A percentile compares a stretch with the other conserved stretches of the same genome.
phyloP scores from a whole-genome alignment of 2,113 vertebrate genomes.

The Plecotus auritus region DNA sequence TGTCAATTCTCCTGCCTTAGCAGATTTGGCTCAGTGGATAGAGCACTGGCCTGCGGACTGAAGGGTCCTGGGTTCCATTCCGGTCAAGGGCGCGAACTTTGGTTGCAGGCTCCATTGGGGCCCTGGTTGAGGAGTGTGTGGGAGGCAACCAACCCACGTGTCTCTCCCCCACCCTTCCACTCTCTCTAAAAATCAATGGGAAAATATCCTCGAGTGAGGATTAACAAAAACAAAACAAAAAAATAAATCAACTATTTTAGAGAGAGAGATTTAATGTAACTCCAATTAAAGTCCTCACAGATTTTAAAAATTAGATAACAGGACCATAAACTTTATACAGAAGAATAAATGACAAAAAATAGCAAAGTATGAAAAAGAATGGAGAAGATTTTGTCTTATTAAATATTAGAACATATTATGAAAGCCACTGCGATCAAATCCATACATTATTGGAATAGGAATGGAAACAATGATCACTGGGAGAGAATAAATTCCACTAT shows the following conservation, averaged over 20 bases:
- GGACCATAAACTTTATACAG: constrained; percentile 10
- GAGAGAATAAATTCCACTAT: neutral
- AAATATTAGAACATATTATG: neutral
- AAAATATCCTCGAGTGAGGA: no score
- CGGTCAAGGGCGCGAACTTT: no score
- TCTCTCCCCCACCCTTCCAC: no score
- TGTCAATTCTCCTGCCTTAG: neutral
- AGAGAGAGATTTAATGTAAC: neutral
- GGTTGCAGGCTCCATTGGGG: no score
- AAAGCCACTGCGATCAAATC: neutral
- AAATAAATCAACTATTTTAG: no score
- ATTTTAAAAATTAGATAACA: neutral
- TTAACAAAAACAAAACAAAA: no score
- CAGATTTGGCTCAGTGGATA: no score
- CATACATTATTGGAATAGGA: neutral
- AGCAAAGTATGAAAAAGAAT: neutral
- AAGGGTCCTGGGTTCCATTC: no score
- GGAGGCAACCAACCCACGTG: no score
- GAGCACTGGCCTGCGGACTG: no score
- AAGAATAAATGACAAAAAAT: neutral
- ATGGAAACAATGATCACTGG: neutral
- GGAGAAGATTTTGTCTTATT: neutral
- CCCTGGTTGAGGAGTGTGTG: no score
- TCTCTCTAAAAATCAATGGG: no score
- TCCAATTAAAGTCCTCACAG: neutral